Base-by-base conservation (phyloP, 2,888 invertebrate genomes). In the Hedya salicella region DNA sequence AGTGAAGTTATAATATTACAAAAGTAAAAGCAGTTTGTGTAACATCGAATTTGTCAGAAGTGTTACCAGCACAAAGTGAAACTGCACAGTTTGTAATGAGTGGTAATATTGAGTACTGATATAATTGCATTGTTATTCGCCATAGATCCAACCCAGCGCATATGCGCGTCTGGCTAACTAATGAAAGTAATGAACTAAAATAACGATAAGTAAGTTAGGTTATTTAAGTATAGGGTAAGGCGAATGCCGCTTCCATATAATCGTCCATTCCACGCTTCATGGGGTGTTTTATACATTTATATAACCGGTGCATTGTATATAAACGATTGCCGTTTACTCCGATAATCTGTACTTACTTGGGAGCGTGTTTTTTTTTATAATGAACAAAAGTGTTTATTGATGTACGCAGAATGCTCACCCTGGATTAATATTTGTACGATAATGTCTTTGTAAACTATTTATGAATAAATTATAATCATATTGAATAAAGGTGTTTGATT, bases 381-480 rank as follows among this genome's bases (percentile, higher is more conserved):
- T 78, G 72, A 78, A 75, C 80, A 82, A 83, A 82, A 82, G 82
- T 83, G 75, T 73, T 71, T 74, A 75, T 78, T 73, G 75, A 74
- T 79, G 78, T 79, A 79, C 75, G 78, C 78, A 76, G 66, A 75
- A 70, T 71, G 73, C 77, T 78, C 82, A 82, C 82, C 84, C 83
- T 85, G 79, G 77, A 78, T 75, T 81, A 86, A 86, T 85, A 83
- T 88, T 89, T 91, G 89, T 91, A 90, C 88, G 89, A 91, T 91
- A 89, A 88, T 83, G 85, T 90, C 88, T 89, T 85, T 91, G 90
- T 91, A 91, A 91, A 91, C 91, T 93, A 92, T 91, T 92, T 89
- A 89, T 90, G 75, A 90, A 91, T 92, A 91, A 90, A 92, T 91
- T 91, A 91, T 92, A 91, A 91, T 90, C 90, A 86, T 89, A 91